These are phyloP conservation scores for Caligus rogercresseyi DNA, from an alignment of 1,140 invertebrate genomes.

Conservation along the genomic window DNA sequence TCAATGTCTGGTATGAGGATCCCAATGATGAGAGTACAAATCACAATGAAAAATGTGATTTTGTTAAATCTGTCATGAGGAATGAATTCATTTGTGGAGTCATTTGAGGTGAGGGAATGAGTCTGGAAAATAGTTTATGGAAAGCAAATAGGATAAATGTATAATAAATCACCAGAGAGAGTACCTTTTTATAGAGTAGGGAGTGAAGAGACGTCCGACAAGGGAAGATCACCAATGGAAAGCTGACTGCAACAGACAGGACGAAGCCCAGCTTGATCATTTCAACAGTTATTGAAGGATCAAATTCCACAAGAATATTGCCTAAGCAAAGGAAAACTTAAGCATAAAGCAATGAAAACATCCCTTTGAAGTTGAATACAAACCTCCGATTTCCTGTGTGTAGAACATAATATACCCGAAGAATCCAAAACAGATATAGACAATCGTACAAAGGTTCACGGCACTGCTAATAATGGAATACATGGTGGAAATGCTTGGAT, in stretches of 20 bases:
- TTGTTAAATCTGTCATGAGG: constrained; percentile 8
- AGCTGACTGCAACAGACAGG: constrained; percentile 79
- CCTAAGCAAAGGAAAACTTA: constrained; percentile 33
- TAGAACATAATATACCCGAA: constrained; percentile 89
- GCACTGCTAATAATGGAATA: constrained; percentile 66
- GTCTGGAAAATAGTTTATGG: neutral
- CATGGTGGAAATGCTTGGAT: constrained; percentile 69
- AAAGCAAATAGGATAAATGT: neutral
- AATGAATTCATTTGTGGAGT: neutral
- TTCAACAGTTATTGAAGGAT: constrained; percentile 55
- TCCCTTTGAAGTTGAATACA: constrained; percentile 19
- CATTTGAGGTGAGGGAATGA: neutral
- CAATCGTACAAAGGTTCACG: constrained; percentile 72
- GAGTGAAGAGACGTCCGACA: constrained; percentile 84
- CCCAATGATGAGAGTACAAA: neutral
- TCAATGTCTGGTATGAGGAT: constrained; percentile 19
- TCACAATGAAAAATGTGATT: constrained; percentile 8
- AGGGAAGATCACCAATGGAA: constrained; percentile 89
- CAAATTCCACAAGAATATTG: constrained; percentile 73
- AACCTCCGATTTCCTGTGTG: constrained; percentile 49
- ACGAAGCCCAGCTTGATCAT: constrained; percentile 85
- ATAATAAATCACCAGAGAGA: constrained; percentile 15
- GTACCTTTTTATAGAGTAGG: constrained; percentile 64
- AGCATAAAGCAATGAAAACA: constrained; percentile 25
- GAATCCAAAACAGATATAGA: constrained; percentile 59